These are phyloP conservation scores for Machaerirhynchus nigripectus DNA, from an alignment of 2,113 vertebrate species.

Conservation along the genomic window DNA sequence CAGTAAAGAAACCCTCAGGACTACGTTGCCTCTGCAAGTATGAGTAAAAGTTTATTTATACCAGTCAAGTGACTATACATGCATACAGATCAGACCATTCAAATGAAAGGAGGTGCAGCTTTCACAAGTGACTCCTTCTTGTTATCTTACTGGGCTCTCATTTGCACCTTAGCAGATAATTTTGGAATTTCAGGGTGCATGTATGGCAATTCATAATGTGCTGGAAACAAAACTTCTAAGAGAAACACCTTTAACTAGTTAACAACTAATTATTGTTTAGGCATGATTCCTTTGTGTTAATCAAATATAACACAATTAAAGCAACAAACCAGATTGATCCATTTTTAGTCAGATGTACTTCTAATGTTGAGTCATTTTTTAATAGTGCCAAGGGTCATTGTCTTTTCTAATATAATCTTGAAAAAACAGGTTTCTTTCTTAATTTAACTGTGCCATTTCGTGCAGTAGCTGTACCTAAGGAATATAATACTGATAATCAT, in stretches of 20 bases:
- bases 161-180: not conserved
- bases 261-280: not conserved
- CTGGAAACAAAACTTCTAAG: not conserved
- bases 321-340: not conserved
- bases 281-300: not conserved
- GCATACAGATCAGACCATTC: not conserved
- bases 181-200: not conserved
- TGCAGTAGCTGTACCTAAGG: not conserved
- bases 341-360: not conserved
- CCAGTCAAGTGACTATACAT: not conserved
- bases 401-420: not conserved
- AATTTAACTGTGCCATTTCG: not conserved
- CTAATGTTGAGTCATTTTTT: not conserved
- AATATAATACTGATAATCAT: not conserved
- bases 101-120: not conserved
- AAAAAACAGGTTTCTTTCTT: not conserved
- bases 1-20: not conserved
- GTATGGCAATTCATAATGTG: not conserved
- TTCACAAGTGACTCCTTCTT: not conserved
- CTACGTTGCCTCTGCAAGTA: not conserved
- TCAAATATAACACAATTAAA: not conserved
- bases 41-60: slow-evolving; percentile 37
- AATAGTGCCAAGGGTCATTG: not conserved
- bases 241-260: not conserved
- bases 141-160: not conserved